phyloP scores from a whole-genome alignment of 2,888 invertebrate genomes.

The Pantelozetes paolii region DNA sequence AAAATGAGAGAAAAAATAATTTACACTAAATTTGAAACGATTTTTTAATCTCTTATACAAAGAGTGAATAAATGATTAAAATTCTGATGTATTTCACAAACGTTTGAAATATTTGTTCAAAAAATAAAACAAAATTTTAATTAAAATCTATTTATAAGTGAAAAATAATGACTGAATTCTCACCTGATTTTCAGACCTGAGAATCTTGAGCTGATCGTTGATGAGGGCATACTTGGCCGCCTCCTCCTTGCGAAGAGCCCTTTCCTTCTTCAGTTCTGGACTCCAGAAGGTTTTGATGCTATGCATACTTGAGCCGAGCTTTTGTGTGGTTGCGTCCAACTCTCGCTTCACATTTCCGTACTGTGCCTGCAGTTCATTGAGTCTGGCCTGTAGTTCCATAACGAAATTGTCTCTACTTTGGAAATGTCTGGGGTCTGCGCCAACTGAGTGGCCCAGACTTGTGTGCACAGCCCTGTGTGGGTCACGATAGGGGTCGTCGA shows the following conservation, averaged over 20 bases:
- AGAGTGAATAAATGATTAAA: too few relatives aligned
- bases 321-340: conserved; percentile 91
- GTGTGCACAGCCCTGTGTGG: conserved; percentile 27
- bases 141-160: too few relatives aligned
- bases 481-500: conserved; percentile 45
- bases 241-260: conserved; percentile 93
- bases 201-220: conserved; percentile 90
- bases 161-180: conserved; percentile 47
- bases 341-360: conserved; percentile 86
- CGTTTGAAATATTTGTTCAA: too few relatives aligned
- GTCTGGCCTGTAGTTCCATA: conserved; percentile 86
- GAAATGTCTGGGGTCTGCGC: conserved; percentile 45
- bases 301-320: conserved; percentile 97
- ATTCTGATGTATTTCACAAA: too few relatives aligned
- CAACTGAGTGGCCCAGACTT: conserved; percentile 30
- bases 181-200: conserved; percentile 96
- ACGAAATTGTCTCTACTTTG: conserved; percentile 62
- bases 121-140: too few relatives aligned
- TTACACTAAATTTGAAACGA: too few relatives aligned
- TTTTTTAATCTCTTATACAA: too few relatives aligned
- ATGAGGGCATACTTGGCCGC: conserved; percentile 93
- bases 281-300: conserved; percentile 99
- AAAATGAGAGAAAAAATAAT: too few relatives aligned
- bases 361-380: conserved; percentile 89
- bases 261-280: conserved; percentile 96